Evolutionary conservation across 1,140 invertebrate genomes (phyloP).

Genomic region (Tyrophagus putrescentiae): DNA sequence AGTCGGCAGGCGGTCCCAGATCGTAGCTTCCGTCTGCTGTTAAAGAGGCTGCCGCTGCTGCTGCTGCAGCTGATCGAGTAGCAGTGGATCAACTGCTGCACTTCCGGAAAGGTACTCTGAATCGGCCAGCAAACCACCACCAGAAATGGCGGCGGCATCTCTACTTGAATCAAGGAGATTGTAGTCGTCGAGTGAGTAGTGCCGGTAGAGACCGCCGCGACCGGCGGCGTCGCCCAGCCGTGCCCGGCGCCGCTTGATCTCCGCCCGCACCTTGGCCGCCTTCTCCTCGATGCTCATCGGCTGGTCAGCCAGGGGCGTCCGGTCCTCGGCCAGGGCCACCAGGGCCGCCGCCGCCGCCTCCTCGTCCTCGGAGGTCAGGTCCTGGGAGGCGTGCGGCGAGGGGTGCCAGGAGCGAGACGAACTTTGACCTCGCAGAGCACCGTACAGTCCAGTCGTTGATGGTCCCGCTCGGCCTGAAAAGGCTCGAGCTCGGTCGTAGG

Average conservation of each 20-base stretch:
- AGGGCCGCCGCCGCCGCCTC: not conserved
- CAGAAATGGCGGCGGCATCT: too few relatives aligned
- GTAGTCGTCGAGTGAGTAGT: constrained; percentile 18
- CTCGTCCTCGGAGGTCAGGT: constrained; percentile 14
- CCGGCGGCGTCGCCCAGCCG: constrained; percentile 46
- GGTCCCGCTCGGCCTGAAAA: constrained; percentile 15
- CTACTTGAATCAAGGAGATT: too few relatives aligned
- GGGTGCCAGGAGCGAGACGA: constrained; percentile 44
- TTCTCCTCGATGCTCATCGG: constrained; percentile 41
- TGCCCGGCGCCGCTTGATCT: constrained; percentile 45
- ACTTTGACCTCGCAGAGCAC: constrained; percentile 26
- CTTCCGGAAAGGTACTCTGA: too few relatives aligned
- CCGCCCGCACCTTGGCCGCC: constrained; percentile 46
- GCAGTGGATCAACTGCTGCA: too few relatives aligned
- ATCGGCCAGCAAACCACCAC: not conserved
- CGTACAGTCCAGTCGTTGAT: constrained; percentile 11
- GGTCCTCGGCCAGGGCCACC: not conserved
- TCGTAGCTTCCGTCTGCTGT: too few relatives aligned
- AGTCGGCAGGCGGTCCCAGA: too few relatives aligned
- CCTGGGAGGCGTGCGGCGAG: constrained; percentile 36
- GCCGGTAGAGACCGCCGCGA: constrained; percentile 23
- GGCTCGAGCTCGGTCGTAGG: not conserved
- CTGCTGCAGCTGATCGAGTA: too few relatives aligned
- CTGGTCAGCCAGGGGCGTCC: constrained; percentile 35
- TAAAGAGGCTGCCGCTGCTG: too few relatives aligned